Base-by-base conservation (phyloP, 2,797 vertebrate species). In the Bradypodion pumilum region DNA sequence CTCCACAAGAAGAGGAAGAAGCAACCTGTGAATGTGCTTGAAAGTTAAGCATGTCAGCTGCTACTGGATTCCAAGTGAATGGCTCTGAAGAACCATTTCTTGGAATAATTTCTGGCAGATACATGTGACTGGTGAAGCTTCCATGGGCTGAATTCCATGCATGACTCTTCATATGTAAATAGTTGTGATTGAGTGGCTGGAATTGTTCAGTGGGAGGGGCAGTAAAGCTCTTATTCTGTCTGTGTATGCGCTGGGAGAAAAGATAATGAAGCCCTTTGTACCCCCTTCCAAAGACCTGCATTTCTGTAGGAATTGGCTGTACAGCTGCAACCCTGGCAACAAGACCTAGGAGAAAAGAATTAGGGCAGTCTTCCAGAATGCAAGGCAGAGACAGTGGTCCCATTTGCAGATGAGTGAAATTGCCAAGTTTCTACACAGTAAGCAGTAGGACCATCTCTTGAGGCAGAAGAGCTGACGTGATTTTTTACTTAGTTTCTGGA, bases 321-420 rank as follows among this genome's bases (percentile, higher is more conserved):
- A 92, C 95, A 96, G 96, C 95, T 96, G 96, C 95, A 94, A 0
- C 93, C 95, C 85, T 93, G 84, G 95, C 93, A 96, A 95, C 94
- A 83, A 88, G 90, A 76, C 88, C 77, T 68, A 72, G 70, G 83
- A 91, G 87, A 72, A 69, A 93, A 94, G 93, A 96, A 95, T 89
- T 90, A 90, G 91, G 92, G 93, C 95, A 94, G 80, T 74, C 78
- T 91, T 93, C 91, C 91, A 93, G 44, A 32, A 92, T 89, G 86
- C 59, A 52, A 83, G 87, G 81, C 88, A 2, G 65, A 84, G 73
- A 83, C 86, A 69, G 62, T 85, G 74, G 81, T 84, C 0, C 2
- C 52, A 4, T 81, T 79, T 87, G 87, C 75, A 89, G 90, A 89
- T 85, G 85, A 90, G 74, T 86, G 0, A 1, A 68, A 81, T n/a